phyloP scores from a whole-genome alignment of 1,140 invertebrate genomes.

The Tetraneura akinire region DNA sequence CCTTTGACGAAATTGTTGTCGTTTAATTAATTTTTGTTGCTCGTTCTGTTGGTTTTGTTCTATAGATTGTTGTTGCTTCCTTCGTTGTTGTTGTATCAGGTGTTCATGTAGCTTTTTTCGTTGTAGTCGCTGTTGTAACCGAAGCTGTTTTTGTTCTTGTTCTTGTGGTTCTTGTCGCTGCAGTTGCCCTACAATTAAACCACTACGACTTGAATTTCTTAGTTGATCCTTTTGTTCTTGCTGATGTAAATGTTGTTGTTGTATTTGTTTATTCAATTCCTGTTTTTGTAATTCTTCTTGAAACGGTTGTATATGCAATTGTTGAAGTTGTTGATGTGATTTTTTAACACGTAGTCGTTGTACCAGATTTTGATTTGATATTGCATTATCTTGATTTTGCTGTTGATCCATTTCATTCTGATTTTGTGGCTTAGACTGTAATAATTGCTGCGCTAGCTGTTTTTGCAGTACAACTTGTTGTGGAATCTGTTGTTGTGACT shows the following conservation, averaged over 20 bases:
- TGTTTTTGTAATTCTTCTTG: not conserved
- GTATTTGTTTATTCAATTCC: not conserved
- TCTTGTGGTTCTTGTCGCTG: not conserved
- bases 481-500: not conserved
- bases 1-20: not conserved
- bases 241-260: not conserved
- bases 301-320: not conserved
- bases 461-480: not conserved
- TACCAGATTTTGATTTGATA: not conserved
- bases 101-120: not conserved
- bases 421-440: not conserved
- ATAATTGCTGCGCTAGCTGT: not conserved
- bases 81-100: not conserved
- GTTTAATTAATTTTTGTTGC: not conserved
- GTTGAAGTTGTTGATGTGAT: not conserved
- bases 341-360: not conserved
- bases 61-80: not conserved
- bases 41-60: not conserved
- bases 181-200: not conserved
- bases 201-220: not conserved
- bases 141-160: not conserved
- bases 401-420: not conserved
- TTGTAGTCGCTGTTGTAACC: not conserved
- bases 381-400: not conserved
- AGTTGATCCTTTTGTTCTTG: not conserved